Percentiles rank a stretch among this genome's conserved stretches.
phyloP scores from a whole-genome alignment of 2,888 invertebrate species.

The Arge pagana region DNA sequence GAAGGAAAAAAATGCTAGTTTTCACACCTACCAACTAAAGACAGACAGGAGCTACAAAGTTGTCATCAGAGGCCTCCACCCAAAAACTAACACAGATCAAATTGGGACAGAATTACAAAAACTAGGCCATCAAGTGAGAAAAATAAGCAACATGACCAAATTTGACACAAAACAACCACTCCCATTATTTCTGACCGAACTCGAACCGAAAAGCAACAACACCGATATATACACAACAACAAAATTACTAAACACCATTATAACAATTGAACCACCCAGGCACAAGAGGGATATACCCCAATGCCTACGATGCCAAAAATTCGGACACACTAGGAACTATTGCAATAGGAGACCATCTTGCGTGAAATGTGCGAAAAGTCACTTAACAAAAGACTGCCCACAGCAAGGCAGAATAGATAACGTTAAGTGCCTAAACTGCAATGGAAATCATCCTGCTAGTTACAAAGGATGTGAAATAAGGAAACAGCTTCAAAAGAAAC shows the following conservation, averaged over 20 bases:
- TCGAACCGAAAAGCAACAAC: constrained; percentile 34
- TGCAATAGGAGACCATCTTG: constrained; percentile 54
- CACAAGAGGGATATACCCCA: constrained; percentile 46
- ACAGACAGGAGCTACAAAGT: constrained; percentile 26
- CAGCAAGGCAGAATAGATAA: constrained; percentile 29
- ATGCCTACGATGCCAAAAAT: constrained; percentile 58
- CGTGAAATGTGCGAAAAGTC: constrained; percentile 58
- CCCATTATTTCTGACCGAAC: constrained; percentile 34
- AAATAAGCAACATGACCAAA: constrained; percentile 26
- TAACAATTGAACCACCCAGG: constrained; percentile 52
- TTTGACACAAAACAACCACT: constrained; percentile 27
- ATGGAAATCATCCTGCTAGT: constrained; percentile 33
- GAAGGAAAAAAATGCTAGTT: constrained; percentile 23
- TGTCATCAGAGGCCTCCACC: constrained; percentile 30
- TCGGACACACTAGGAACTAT: constrained; percentile 57
- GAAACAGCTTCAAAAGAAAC: constrained; percentile 26
- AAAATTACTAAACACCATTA: constrained; percentile 30
- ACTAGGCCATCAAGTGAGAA: constrained; percentile 27
- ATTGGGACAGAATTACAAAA: constrained; percentile 26
- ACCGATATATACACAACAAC: constrained; percentile 31
- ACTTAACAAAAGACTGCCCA: constrained; percentile 51
- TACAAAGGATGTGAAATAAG: constrained; percentile 33
- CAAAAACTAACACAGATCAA: constrained; percentile 17
- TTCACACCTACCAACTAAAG: constrained; percentile 30
- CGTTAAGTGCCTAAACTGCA: constrained; percentile 32